A percentile compares a stretch with the other conserved stretches of the same genome.
Evolutionary conservation across 2,888 invertebrate genomes (phyloP).

Genomic region (Callyntrura sp.): DNA sequence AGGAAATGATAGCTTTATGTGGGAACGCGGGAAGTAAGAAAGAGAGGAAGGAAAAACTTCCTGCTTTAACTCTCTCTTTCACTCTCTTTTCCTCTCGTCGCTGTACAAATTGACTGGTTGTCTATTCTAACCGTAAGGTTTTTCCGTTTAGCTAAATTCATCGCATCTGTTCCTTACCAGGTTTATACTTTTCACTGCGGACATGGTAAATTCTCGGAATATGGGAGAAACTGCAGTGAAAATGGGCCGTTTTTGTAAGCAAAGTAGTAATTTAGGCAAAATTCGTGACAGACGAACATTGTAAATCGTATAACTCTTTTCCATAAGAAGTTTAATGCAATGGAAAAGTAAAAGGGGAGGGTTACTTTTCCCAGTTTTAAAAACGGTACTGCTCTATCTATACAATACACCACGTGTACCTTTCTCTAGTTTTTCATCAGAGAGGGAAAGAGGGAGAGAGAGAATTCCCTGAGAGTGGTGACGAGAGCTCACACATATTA

Average conservation of each 20-base stretch:
- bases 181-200: constrained; percentile 2
- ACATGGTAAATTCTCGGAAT: constrained; percentile 29
- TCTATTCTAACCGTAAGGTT: constrained; percentile 37
- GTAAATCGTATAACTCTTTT: background rate
- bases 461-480: background rate
- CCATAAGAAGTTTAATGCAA: background rate
- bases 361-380: background rate
- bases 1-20: background rate
- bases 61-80: constrained; percentile 15
- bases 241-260: constrained; percentile 33
- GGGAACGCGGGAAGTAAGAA: background rate
- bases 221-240: constrained; percentile 10
- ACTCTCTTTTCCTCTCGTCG: background rate
- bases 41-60: constrained; percentile 12
- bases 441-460: background rate
- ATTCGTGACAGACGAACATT: constrained; percentile 36
- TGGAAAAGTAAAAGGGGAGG: background rate
- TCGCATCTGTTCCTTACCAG: constrained; percentile 19
- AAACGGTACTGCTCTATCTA: background rate
- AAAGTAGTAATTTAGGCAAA: constrained; percentile 52
- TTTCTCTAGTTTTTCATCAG: constrained; percentile 12
- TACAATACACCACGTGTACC: background rate
- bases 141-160: constrained; percentile 35
- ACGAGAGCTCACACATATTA: constrained; percentile 28
- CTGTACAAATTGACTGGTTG: constrained; percentile 42